Evolutionary conservation across 2,113 vertebrate species (phyloP).

Genomic region (Axis porcinus): DNA sequence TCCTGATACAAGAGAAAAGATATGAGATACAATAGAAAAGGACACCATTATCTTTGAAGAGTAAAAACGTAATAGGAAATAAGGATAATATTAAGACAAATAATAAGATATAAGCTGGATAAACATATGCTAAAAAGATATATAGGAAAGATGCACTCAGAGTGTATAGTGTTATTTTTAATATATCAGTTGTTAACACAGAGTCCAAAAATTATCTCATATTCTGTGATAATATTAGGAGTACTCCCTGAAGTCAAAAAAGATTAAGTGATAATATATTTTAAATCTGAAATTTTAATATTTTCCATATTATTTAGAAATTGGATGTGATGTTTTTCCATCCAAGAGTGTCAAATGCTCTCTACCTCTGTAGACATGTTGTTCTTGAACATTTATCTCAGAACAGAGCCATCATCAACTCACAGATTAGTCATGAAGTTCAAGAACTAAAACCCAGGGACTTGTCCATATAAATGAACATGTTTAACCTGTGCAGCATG

Average conservation of each 20-base stretch:
- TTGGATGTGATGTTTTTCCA: background rate
- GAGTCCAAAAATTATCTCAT: background rate
- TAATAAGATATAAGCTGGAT: background rate
- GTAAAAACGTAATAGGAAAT: background rate
- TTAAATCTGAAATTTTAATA: background rate
- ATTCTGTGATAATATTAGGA: background rate
- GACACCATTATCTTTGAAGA: background rate
- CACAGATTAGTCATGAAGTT: conserved; percentile 22
- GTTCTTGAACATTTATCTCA: background rate
- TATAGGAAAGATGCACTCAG: background rate
- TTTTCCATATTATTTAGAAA: conserved; percentile 3
- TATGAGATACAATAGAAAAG: background rate
- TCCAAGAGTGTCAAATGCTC: background rate
- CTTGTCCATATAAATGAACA: conserved; percentile 3
- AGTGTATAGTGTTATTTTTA: background rate
- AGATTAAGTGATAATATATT: background rate
- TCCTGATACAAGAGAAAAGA: background rate
- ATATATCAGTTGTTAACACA: background rate
- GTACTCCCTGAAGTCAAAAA: background rate
- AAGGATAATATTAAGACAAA: background rate
- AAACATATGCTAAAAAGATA: background rate
- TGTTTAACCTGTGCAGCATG: background rate
- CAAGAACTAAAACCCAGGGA: background rate
- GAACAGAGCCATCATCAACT: background rate
- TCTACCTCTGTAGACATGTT: background rate